phyloP scores from a whole-genome alignment of 2,888 invertebrate species.

The Athalia circularis region DNA sequence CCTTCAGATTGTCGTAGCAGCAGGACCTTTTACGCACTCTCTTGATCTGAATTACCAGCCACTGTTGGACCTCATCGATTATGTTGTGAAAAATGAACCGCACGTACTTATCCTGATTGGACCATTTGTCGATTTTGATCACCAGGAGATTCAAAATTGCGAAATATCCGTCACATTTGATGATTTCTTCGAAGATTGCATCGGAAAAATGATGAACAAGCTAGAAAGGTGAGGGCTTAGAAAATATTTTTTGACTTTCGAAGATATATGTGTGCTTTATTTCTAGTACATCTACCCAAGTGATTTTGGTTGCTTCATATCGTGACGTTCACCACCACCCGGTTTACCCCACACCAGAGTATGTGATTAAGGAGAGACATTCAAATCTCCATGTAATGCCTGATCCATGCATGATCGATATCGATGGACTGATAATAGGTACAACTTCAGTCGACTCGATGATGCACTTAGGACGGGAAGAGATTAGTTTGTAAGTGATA shows the following conservation, averaged over 20 bases:
- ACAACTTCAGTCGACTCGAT: constrained; percentile 89
- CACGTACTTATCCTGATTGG: constrained; percentile 89
- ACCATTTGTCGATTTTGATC: constrained; percentile 87
- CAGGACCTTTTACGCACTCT: constrained; percentile 89
- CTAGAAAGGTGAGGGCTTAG: constrained; percentile 77
- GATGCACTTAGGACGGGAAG: constrained; percentile 88
- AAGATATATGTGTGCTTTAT: not conserved
- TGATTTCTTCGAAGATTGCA: constrained; percentile 83
- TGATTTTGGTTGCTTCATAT: constrained; percentile 85
- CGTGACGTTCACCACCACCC: constrained; percentile 87
- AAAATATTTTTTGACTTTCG: not conserved
- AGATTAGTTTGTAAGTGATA: constrained; percentile 81
- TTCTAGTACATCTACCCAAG: constrained; percentile 80
- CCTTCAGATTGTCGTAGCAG: constrained; percentile 83
- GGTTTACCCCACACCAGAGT: constrained; percentile 91
- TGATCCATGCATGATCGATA: constrained; percentile 87
- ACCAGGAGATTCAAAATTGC: constrained; percentile 79
- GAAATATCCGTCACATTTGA: constrained; percentile 82
- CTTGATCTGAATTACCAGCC: constrained; percentile 89
- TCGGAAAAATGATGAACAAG: constrained; percentile 80
- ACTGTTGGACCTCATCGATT: constrained; percentile 84
- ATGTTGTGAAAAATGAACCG: constrained; percentile 82
- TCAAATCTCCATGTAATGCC: constrained; percentile 82
- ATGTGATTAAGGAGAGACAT: constrained; percentile 74
- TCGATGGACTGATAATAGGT: constrained; percentile 86